These are phyloP conservation scores for Andrena praecox DNA, from an alignment of 2,888 invertebrate species.

Conservation along the genomic window DNA sequence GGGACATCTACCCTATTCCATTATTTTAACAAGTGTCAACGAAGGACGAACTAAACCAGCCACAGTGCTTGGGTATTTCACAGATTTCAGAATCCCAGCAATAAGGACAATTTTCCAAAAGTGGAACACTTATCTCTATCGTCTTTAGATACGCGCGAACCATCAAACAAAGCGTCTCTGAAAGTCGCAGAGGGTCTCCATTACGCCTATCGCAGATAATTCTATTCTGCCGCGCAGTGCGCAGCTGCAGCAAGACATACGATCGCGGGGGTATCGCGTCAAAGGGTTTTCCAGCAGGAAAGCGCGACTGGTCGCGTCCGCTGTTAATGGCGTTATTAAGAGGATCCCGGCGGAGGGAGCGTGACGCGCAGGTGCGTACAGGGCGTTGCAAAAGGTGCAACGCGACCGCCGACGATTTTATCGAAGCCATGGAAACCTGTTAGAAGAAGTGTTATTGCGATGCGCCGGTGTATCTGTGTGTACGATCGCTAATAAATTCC, in stretches of 20 bases:
- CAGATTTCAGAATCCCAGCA: background rate
- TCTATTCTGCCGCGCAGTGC: background rate
- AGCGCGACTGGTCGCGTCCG: slow-evolving; percentile 18
- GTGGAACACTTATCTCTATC: background rate
- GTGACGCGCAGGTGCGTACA: slow-evolving; percentile 70
- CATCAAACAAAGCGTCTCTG: too few relatives aligned
- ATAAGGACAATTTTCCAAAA: background rate
- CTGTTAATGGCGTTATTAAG: slow-evolving; percentile 73
- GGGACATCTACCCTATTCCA: too few relatives aligned
- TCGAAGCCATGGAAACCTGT: slow-evolving; percentile 80
- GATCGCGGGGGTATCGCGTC: background rate
- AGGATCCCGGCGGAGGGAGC: slow-evolving; percentile 60
- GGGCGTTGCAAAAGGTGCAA: slow-evolving; percentile 77
- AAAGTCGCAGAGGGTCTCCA: too few relatives aligned
- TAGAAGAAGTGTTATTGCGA: slow-evolving; percentile 82
- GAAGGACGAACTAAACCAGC: background rate
- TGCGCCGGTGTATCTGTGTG: slow-evolving; percentile 79
- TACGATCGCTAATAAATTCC: slow-evolving; percentile 82
- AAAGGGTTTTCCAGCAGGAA: slow-evolving; percentile 23
- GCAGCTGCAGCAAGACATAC: background rate
- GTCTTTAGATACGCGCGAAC: too few relatives aligned
- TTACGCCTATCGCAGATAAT: background rate
- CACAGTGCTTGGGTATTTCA: background rate
- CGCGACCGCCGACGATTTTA: slow-evolving; percentile 80
- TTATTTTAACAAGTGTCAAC: background rate